Conservation (phyloP, 2,888 invertebrate genomes). For the Neoitamus cyanurus region DNA sequence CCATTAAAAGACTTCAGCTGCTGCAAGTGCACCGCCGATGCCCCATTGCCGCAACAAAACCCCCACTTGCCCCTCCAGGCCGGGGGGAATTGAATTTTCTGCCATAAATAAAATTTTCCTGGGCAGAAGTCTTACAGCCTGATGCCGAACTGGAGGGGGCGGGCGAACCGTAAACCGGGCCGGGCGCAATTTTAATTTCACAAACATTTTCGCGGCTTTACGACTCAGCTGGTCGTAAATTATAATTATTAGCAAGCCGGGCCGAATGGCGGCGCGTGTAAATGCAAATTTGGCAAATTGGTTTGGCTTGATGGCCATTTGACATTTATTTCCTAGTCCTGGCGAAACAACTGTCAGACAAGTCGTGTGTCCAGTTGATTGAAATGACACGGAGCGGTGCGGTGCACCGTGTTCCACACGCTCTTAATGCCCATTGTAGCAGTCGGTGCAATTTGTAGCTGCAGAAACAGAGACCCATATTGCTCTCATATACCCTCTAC, state of each 20-base stretch:
- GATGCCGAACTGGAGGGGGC: too few relatives aligned
- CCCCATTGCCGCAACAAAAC: neutral
- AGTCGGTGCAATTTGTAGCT: constrained; percentile 7
- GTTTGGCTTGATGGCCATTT: constrained; percentile 27
- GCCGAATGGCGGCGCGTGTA: neutral
- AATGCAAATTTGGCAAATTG: constrained; percentile 37
- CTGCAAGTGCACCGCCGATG: neutral
- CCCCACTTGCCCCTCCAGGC: neutral
- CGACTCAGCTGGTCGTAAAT: constrained; percentile 17
- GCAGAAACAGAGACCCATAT: neutral
- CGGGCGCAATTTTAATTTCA: neutral
- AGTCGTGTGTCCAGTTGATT: constrained; percentile 29
- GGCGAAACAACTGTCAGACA: constrained; percentile 28
- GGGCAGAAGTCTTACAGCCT: neutral
- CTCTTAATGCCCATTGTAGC: constrained; percentile 29
- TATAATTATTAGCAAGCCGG: constrained; percentile 8
- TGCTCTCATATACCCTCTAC: neutral
- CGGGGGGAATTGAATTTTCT: constrained; percentile 3
- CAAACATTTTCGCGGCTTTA: neutral
- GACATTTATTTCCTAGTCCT: constrained; percentile 30
- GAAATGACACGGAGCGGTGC: constrained; percentile 12
- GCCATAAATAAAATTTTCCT: constrained; percentile 14
- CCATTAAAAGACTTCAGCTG: constrained; percentile 28
- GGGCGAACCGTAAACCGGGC: neutral
- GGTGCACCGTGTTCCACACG: neutral